phyloP scores from a whole-genome alignment of 2,113 vertebrate genomes.

The Xerus inauris region DNA sequence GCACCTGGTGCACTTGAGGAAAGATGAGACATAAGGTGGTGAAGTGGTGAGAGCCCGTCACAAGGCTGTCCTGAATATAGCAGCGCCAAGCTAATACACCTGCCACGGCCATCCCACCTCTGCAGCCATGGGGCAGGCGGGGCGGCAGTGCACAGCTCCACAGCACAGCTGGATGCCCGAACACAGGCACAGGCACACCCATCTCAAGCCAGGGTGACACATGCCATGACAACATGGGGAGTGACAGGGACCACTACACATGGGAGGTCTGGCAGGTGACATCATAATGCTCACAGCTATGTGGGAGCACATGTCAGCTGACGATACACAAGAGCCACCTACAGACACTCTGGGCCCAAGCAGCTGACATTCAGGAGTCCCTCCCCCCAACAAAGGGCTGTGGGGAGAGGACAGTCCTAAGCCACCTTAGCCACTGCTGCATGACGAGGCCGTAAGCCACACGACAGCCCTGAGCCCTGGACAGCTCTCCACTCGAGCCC shows the following conservation, averaged over 20 bases:
- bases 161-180: no score
- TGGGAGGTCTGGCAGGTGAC: background rate
- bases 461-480: accelerated
- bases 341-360: background rate
- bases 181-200: background rate
- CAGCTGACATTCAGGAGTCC: background rate
- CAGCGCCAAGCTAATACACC: background rate
- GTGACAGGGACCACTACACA: background rate
- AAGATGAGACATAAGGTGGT: background rate
- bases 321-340: background rate
- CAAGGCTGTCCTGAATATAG: background rate
- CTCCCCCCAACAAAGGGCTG: background rate
- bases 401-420: no score
- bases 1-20: background rate
- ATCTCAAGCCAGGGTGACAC: background rate
- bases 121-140: no score
- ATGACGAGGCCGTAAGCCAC: background rate
- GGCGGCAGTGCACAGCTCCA: accelerated
- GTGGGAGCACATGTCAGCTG: background rate
- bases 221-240: background rate
- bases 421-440: background rate
- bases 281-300: background rate
- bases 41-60: background rate
- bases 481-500: background rate
- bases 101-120: background rate